Base-by-base conservation (phyloP, 1,140 invertebrate genomes). In the Bradynema listronoti region DNA sequence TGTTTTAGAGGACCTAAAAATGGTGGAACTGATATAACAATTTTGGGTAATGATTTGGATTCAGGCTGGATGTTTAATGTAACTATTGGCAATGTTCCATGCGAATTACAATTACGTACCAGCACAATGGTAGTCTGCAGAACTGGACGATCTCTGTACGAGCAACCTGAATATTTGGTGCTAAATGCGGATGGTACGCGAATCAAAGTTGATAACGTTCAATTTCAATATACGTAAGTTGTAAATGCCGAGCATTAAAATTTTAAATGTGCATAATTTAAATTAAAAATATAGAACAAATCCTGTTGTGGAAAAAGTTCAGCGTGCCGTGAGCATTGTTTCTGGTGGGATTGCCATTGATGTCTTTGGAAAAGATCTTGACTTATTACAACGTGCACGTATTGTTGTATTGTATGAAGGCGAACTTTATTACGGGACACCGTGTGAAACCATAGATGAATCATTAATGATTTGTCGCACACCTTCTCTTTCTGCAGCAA, bases 11-110 rank as follows among this genome's bases (percentile, higher is more conserved):
- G 94, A 0, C 93, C 93, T 3, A 85, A 87, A 67, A 90, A 89
- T 63, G 94, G 93, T 30, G 93, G 93, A 1, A 96, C 92, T 0
- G 85, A 88, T 70, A 79, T 98, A 45, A 89, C 88, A 2, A 87
- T 98, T 60, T 86, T 85, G 59, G 94, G 94, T 14, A 84, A 86
- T 64, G 87, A 92, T 81, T 80, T 98, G 46, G 94, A 97, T 78
- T 90, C 95, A 72, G 94, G 94, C 3, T 90, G 88, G 25, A 85
- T 84, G 58, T 87, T 92, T 58, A 85, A 85, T 3, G 89, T 91
- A 0, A 88, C 85, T 77, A 81, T 97, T 9, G 92, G 68, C 19
- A 67, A 61, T 58, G 52, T 64, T 50, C 85, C 87, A 1, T 97
- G 93, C 80, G 81, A 84, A 68, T 88, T 95, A 6, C 90, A 41